These are phyloP conservation scores for Callosobruchus maculatus DNA, from an alignment of 2,888 invertebrate species.

Conservation along the genomic window DNA sequence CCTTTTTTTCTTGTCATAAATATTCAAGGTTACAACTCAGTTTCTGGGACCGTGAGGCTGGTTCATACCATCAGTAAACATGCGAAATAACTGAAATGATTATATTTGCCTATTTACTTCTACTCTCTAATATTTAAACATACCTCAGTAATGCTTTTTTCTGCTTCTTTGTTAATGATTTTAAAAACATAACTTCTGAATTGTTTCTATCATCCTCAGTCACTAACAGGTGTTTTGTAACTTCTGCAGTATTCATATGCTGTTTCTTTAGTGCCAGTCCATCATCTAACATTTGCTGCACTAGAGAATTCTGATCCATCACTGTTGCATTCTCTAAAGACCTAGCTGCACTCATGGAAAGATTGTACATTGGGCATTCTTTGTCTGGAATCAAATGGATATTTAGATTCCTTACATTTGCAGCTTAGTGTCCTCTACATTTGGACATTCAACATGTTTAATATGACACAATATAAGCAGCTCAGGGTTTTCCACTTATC, in stretches of 20 bases:
- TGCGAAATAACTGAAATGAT: too few species aligned
- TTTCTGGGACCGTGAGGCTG: too few species aligned
- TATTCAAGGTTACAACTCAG: too few species aligned
- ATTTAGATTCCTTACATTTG: background rate
- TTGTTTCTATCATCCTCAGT: conserved; percentile 54
- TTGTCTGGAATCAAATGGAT: conserved; percentile 60
- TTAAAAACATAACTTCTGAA: conserved; percentile 77
- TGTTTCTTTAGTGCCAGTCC: conserved; percentile 85
- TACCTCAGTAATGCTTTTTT: conserved; percentile 88
- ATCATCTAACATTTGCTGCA: conserved; percentile 89
- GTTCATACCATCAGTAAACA: too few species aligned
- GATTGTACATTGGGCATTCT: conserved; percentile 91
- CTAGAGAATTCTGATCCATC: conserved; percentile 68
- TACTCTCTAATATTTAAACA: background rate
- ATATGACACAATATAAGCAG: too few species aligned
- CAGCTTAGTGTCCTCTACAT: too few species aligned
- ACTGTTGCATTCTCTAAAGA: conserved; percentile 62
- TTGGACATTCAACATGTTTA: too few species aligned
- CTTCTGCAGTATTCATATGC: conserved; percentile 53
- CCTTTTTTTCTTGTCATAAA: too few species aligned
- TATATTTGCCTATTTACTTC: too few species aligned
- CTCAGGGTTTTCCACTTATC: too few species aligned
- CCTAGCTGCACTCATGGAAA: conserved; percentile 78
- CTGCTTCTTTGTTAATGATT: conserved; percentile 80
- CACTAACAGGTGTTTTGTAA: conserved; percentile 60